Evolutionary conservation across 2,113 vertebrate genomes (phyloP), one percentile per base, ranked within the genome.

Genomic region (Otis tarda): DNA sequence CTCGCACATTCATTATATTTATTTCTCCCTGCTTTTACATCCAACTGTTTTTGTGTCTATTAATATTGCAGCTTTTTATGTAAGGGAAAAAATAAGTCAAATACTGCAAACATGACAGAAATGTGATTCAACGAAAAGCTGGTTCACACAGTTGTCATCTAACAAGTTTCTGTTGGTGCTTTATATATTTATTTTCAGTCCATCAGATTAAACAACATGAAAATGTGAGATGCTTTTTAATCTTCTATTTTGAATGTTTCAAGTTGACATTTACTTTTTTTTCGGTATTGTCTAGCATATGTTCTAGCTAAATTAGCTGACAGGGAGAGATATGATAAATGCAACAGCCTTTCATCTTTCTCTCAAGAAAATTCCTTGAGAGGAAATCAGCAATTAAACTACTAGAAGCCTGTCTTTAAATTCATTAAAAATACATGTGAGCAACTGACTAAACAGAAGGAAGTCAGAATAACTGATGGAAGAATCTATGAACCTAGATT

Each of bases 291-390:
- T 87, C 74, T 96, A 89, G 67, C 79, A 69, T 88, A 64, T 45
- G 85, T 95, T 93, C 73, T 31, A 84, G 87, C n/a, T 78, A 77
- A 92, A 77, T 85, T 64, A 89, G 64, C 73, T 95, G 93, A 71
- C 85, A 89, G 37, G 50, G 49, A 73, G 75, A 83, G 59, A 67
- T 21, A 50, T 25, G 49, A 84, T 82, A 85, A 95, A 90, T 47
- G 35, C 43, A 70, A 25, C 37, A 79, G 55, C 37, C 74, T 95
- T 85, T 94, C 76, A 89, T 90, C 88, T 96, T 93, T 64, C 45
- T 81, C 77, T 43, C 59, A 86, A 81, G 61, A 83, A 93, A 52
- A 67, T 22, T 78, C 30, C 35, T 93, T n/a, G 64, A 57, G 61
- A 92, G 68, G 61, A 94, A 92, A 90, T 87, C 70, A 81, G 64